These are phyloP conservation scores for Phaethon lepturus DNA, from an alignment of 2,113 vertebrate genomes.

Conservation along the genomic window DNA sequence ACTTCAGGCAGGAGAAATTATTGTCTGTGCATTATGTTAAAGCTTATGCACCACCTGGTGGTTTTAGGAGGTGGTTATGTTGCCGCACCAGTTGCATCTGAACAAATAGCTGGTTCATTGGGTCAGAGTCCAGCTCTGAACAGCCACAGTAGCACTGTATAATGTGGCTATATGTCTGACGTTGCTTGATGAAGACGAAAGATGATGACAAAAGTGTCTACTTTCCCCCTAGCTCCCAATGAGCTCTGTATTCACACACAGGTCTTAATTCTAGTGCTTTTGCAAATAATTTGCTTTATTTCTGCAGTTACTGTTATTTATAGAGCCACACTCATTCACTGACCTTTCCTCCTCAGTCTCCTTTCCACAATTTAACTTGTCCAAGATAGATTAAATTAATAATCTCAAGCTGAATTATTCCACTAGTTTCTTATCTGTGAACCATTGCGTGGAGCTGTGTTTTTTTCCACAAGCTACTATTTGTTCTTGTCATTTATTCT, in stretches of 20 bases:
- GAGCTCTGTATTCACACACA: background rate
- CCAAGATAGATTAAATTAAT: background rate
- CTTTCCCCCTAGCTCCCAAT: background rate
- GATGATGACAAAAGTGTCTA: background rate
- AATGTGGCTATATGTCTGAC: background rate
- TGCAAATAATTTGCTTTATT: background rate
- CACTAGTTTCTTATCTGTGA: background rate
- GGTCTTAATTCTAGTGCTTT: background rate
- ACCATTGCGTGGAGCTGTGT: fast-evolving
- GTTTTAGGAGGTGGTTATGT: background rate
- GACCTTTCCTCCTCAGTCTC: background rate
- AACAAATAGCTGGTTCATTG: background rate
- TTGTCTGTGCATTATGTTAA: background rate
- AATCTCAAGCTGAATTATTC: background rate
- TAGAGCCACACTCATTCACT: background rate
- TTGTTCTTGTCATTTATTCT: background rate
- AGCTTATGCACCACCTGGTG: background rate
- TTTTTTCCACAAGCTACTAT: background rate
- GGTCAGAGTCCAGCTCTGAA: background rate
- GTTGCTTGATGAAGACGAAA: background rate
- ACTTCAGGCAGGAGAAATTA: background rate
- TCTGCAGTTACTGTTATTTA: background rate
- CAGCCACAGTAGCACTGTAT: fast-evolving
- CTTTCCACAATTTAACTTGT: background rate
- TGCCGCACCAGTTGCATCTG: background rate